Percentiles rank a stretch among this genome's conserved stretches.
Evolutionary conservation across 2,888 invertebrate species (phyloP).

Genomic region (Ecdyonurus torrentis): DNA sequence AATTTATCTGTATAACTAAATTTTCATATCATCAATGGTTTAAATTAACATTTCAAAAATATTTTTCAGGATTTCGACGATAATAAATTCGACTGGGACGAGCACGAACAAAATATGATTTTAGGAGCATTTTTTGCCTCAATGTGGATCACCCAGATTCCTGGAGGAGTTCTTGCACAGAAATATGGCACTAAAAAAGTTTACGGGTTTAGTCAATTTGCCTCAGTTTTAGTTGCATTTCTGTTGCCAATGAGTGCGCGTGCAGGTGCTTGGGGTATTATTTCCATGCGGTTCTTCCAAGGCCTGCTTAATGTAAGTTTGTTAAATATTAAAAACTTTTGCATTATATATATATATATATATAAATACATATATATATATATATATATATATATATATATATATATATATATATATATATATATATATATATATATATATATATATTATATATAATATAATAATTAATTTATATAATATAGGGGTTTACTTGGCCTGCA

Average conservation of each 20-base stretch:
- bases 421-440: too few relatives aligned
- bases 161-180: slow-evolving; percentile 50
- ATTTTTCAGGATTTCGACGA: slow-evolving; percentile 13
- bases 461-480: slow-evolving; percentile 12
- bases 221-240: slow-evolving; percentile 44
- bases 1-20: too few relatives aligned
- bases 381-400: too few relatives aligned
- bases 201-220: slow-evolving; percentile 46
- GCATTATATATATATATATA: too few relatives aligned
- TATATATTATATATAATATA: too few relatives aligned
- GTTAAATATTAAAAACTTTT: too few relatives aligned
- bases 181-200: slow-evolving; percentile 53
- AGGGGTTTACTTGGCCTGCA: slow-evolving; percentile 55
- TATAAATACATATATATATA: not conserved
- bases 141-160: slow-evolving; percentile 52
- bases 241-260: slow-evolving; percentile 46
- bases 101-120: slow-evolving; percentile 42
- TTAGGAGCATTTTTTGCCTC: slow-evolving; percentile 56
- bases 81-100: slow-evolving; percentile 40
- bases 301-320: slow-evolving; percentile 49
- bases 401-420: too few relatives aligned
- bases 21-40: too few relatives aligned
- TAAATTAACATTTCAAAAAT: too few relatives aligned
- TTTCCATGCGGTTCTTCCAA: slow-evolving; percentile 43
- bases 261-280: slow-evolving; percentile 35